Base-by-base conservation (phyloP, 2,797 vertebrate genomes). In the Chanos chanos region DNA sequence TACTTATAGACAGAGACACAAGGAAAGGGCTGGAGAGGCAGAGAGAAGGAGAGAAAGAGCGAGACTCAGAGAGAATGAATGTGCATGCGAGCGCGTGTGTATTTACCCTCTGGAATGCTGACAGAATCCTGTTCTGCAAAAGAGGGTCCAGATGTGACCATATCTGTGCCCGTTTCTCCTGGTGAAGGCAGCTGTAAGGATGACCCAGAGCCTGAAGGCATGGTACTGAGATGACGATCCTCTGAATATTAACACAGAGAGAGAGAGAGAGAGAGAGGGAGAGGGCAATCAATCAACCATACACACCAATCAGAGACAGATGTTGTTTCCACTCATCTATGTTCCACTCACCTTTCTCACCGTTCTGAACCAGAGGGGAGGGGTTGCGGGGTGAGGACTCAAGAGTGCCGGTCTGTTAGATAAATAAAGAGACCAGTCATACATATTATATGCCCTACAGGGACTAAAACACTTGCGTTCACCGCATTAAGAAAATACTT, bases 341-440 rank as follows among this genome's bases (percentile, higher is more conserved):
- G 9, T 13, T 18, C 3, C 34, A 6, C 80, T 80, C 74, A 97
- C 96, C 96, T 91, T 94, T 97, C 1, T 99, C 96, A 27, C 94
- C 94, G 16, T 97, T 98, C 72, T 92, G 93, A 8, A 94, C 88
- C 25, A 93, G 90, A 57, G 95, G 94, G 30, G 95, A 96, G 52
- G 90, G 85, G 84, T 96, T 98, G 5, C 96, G 92, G 24, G 97
- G 94, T 6, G 97, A 94, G 7, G 96, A 91, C 43, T 99, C 96
- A 79, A 94, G 79, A 19, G 85, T 73, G 44, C 85, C 91, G 51
- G 89, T 91, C 97, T 98, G 64, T 40, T 19, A 3, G 61, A 10
- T 5, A 52, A 54, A 47, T 31, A 43, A 24, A 47, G 31, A 48
- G 3, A 43, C 55, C 9, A 41, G 39, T 40, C 15, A 30, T 25